Percentiles rank a stretch among this genome's conserved stretches.
These are phyloP conservation scores for Scaptomyza flava DNA, from an alignment of 2,888 invertebrate genomes.

Conservation along the genomic window DNA sequence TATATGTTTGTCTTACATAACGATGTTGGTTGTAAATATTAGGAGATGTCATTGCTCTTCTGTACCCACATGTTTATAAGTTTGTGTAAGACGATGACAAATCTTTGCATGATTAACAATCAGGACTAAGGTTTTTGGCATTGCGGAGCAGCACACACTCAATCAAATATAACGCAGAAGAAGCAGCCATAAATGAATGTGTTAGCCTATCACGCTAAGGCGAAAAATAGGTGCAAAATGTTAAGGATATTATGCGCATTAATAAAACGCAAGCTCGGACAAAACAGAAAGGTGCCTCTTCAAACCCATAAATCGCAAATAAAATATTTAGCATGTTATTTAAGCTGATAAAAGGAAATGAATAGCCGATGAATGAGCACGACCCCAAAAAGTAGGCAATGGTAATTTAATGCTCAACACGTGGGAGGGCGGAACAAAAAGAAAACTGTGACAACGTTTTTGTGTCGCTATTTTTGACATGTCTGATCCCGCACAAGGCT, in stretches of 20 bases:
- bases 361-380: conserved; percentile 42
- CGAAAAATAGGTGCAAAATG: no score
- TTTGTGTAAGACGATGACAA: conserved; percentile 24
- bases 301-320: conserved; percentile 47
- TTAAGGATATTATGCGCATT: conserved; percentile 68
- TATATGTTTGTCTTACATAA: no score
- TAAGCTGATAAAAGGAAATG: conserved; percentile 73
- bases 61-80: neutral
- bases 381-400: conserved; percentile 18
- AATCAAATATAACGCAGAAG: no score
- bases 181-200: conserved; percentile 16
- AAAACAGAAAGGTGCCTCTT: conserved; percentile 17
- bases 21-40: conserved; percentile 10
- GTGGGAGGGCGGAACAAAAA: conserved; percentile 36
- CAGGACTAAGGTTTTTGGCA: conserved; percentile 17
- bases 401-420: conserved; percentile 54
- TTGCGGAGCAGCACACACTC: neutral
- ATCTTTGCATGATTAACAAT: conserved; percentile 56
- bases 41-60: neutral
- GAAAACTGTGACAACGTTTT: neutral
- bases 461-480: conserved; percentile 12
- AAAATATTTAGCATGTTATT: conserved; percentile 67
- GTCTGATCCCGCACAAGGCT: neutral
- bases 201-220: neutral
- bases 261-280: conserved; percentile 54